A percentile compares a stretch with the other conserved stretches of the same genome.
Conservation (phyloP, 2,113 vertebrate genomes). For the Nothobranchius furzeri region DNA sequence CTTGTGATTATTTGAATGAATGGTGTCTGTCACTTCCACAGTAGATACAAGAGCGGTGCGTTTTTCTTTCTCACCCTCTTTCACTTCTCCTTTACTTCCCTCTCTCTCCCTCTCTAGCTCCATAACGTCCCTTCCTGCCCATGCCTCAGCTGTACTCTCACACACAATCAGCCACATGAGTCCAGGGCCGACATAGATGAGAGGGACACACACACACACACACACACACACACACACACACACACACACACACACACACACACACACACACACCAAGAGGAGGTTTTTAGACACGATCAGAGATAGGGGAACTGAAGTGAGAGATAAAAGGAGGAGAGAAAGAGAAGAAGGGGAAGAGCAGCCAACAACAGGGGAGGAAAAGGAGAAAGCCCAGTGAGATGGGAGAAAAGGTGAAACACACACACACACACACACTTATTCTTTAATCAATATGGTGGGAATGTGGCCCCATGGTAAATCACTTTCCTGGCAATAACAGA, state of each 20-base stretch:
- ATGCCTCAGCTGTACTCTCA: conserved; percentile 35
- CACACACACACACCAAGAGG: background rate
- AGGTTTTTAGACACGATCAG: conserved; percentile 52
- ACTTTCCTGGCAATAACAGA: conserved; percentile 70
- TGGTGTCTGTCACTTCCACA: conserved; percentile 14
- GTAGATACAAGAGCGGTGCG: conserved; percentile 10
- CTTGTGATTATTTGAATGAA: conserved; percentile 4
- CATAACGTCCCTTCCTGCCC: background rate
- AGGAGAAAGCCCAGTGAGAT: conserved; percentile 50
- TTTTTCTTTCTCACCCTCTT: conserved; percentile 2
- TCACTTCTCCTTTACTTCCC: background rate
- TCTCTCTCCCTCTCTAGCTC: background rate
- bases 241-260: too few relatives aligned
- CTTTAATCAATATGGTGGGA: conserved; percentile 70
- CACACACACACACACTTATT: conserved; percentile 21
- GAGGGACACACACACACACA: conserved; percentile 10
- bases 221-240: background rate
- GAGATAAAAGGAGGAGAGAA: conserved; percentile 50
- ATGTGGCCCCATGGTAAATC: conserved; percentile 67
- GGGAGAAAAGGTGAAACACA: conserved; percentile 29
- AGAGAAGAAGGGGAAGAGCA: conserved; percentile 20
- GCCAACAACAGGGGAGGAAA: conserved; percentile 32
- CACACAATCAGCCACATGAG: conserved; percentile 41
- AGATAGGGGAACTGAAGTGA: conserved; percentile 49
- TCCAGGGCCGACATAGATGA: conserved; percentile 23